Evolutionary conservation across 1,140 invertebrate species (phyloP).

Genomic region (Drosophila athabasca): DNA sequence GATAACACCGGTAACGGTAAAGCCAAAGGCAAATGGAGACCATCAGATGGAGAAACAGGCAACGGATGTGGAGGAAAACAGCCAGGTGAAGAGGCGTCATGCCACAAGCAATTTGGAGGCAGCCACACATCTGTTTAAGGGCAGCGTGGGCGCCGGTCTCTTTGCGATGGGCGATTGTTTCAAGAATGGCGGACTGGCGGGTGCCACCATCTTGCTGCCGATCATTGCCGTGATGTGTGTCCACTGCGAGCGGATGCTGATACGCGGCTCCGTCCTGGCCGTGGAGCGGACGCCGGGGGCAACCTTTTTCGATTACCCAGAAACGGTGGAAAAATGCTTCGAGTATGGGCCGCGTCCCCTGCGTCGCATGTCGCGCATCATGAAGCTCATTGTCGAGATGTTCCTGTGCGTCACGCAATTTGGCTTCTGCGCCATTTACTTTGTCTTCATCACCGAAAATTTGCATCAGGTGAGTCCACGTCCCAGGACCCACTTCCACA

Average conservation of each 20-base stretch:
- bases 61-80: conserved; percentile 21
- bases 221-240: conserved; percentile 89
- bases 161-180: conserved; percentile 91
- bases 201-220: conserved; percentile 87
- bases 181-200: conserved; percentile 88
- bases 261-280: conserved; percentile 63
- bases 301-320: conserved; percentile 87
- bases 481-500: neutral
- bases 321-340: conserved; percentile 92
- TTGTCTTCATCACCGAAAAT: conserved; percentile 95
- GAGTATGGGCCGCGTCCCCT: conserved; percentile 87
- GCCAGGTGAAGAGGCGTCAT: conserved; percentile 45
- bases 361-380: conserved; percentile 86
- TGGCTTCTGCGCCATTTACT: conserved; percentile 97
- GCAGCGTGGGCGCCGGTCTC: conserved; percentile 90
- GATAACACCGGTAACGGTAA: conserved; percentile 44
- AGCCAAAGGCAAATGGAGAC: neutral
- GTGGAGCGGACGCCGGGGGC: conserved; percentile 71
- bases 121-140: conserved; percentile 85
- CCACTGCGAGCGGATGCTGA: conserved; percentile 88
- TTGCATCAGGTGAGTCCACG: conserved; percentile 87
- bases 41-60: conserved; percentile 3
- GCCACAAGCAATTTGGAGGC: conserved; percentile 87
- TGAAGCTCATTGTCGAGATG: conserved; percentile 88
- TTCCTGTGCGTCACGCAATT: conserved; percentile 96